A percentile compares a stretch with the other conserved stretches of the same genome.
Evolutionary conservation across 2,113 vertebrate genomes (phyloP).

Genomic region (Rhea americana): DNA sequence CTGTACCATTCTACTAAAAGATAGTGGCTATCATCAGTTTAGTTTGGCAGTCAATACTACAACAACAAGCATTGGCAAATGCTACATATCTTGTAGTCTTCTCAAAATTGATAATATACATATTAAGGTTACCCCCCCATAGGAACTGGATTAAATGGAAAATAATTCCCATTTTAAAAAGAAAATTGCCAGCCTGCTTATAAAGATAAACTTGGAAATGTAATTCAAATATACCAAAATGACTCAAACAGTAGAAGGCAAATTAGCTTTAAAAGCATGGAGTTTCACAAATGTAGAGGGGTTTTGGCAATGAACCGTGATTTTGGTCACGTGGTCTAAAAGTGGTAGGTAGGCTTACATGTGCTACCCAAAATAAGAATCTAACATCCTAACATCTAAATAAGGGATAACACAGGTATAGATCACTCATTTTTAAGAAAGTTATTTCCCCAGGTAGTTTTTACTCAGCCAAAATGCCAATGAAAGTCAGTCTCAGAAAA

Average conservation of each 20-base stretch:
- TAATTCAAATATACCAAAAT: background rate
- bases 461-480: background rate
- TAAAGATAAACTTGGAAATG: background rate
- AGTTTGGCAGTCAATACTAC: background rate
- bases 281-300: too few species aligned
- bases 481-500: background rate
- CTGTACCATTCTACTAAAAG: background rate
- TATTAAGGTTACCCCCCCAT: background rate
- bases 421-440: background rate
- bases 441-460: background rate
- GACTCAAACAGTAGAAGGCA: background rate
- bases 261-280: background rate
- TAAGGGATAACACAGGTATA: background rate
- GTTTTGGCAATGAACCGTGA: too few species aligned
- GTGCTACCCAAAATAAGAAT: background rate
- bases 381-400: too few species aligned
- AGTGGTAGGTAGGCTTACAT: background rate
- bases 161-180: background rate
- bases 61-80: background rate
- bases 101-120: too few species aligned
- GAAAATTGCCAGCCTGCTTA: too few species aligned
- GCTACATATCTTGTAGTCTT: background rate
- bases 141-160: background rate
- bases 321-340: background rate
- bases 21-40: background rate